Percentiles rank a stretch among this genome's conserved stretches.
These are phyloP conservation scores for Syngnathoides biaculeatus DNA, from an alignment of 2,113 vertebrate genomes.

Conservation along the genomic window DNA sequence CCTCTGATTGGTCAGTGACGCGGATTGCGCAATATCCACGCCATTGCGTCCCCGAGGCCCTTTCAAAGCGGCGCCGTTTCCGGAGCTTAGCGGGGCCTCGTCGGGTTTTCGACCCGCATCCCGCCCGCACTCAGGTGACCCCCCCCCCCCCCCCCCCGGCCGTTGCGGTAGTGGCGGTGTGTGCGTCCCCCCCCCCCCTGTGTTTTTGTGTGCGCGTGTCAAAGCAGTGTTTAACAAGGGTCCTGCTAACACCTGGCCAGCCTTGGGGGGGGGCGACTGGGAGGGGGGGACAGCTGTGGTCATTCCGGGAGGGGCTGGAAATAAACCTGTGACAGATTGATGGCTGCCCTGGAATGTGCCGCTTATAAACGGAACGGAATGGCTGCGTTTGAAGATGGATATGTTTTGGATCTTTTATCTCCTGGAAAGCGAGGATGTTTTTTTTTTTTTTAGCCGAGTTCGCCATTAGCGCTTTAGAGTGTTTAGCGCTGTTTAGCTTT, in stretches of 20 bases:
- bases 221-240: slow-evolving; percentile 15
- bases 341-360: slow-evolving; percentile 80
- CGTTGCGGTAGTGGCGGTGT: slow-evolving; percentile 26
- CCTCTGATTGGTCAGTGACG: too few relatives aligned
- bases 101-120: background rate
- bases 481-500: background rate
- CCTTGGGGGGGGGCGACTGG: slow-evolving; percentile 54
- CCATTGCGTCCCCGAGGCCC: slow-evolving; percentile 58
- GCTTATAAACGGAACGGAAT: slow-evolving; percentile 81
- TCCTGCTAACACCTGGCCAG: slow-evolving; percentile 66
- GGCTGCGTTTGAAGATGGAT: slow-evolving; percentile 54
- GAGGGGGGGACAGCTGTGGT: slow-evolving; percentile 79
- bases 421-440: background rate
- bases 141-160: slow-evolving; percentile 22
- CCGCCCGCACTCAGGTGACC: slow-evolving; percentile 36
- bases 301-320: slow-evolving; percentile 67
- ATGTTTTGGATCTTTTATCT: slow-evolving; percentile 47
- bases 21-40: too few relatives aligned
- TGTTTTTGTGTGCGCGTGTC: slow-evolving; percentile 3
- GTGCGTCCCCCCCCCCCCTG: background rate
- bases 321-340: slow-evolving; percentile 86
- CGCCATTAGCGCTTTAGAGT: background rate
- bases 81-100: background rate
- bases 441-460: background rate
- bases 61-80: slow-evolving; percentile 52